Evolutionary conservation across 64 coral and sea anemone species (phyloP).

Genomic region (Montipora sp.): DNA sequence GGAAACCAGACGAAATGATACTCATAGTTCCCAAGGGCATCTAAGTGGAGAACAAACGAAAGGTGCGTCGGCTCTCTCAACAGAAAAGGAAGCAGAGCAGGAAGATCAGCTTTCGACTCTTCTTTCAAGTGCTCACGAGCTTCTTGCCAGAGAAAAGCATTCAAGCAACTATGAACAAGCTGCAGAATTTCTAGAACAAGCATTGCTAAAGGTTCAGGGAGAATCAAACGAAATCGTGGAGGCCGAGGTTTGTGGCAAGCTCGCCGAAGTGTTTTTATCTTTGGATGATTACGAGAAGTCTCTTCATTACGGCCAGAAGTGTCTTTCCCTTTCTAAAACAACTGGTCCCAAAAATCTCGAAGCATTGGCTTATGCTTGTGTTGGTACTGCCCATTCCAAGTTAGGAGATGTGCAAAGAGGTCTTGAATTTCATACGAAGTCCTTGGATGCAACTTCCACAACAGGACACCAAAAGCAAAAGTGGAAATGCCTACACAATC

Average conservation of each 20-base stretch:
- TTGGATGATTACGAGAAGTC: constrained; percentile 1
- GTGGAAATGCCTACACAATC: constrained; percentile 21
- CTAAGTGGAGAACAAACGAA: not conserved
- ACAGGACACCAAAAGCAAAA: constrained; percentile 28
- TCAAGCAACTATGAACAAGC: not conserved
- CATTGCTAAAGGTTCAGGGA: not conserved
- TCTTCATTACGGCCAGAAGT: constrained; percentile 20
- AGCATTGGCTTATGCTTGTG: constrained; percentile 33
- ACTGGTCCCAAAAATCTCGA: constrained; percentile 14
- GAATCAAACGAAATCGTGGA: constrained; percentile 11
- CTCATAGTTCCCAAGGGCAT: not conserved
- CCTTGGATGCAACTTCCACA: constrained; percentile 32
- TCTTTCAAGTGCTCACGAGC: constrained; percentile 11
- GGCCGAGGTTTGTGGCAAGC: constrained; percentile 30
- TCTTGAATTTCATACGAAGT: constrained; percentile 16
- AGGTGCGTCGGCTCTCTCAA: not conserved
- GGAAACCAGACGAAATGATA: not conserved
- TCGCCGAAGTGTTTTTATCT: constrained; percentile 1
- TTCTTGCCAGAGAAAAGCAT: not conserved
- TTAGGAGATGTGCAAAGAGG: constrained; percentile 32
- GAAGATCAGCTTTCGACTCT: constrained; percentile 21
- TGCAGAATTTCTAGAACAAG: constrained; percentile 20
- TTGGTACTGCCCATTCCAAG: constrained; percentile 39
- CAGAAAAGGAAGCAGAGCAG: not conserved
- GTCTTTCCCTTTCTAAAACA: constrained; percentile 28